These are phyloP conservation scores for Asarcornis scutulata DNA, from an alignment of 2,113 vertebrate genomes.

Conservation along the genomic window DNA sequence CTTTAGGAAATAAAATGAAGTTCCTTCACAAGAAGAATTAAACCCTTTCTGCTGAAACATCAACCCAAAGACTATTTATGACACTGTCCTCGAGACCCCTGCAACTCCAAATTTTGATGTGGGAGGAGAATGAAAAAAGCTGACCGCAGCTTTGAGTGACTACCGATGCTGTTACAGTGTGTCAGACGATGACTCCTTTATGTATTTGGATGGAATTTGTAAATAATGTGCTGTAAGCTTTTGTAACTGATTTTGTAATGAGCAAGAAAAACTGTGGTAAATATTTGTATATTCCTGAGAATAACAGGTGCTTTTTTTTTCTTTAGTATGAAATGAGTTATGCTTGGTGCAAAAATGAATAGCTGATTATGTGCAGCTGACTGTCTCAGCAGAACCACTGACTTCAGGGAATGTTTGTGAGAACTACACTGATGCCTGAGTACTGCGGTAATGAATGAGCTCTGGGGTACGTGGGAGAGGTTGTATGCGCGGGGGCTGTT, in stretches of 20 bases:
- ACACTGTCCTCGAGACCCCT: background rate
- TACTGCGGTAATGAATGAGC: constrained; percentile 64
- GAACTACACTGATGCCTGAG: constrained; percentile 51
- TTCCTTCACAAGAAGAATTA: constrained; percentile 99
- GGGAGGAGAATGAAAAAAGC: background rate
- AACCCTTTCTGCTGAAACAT: constrained; percentile 39
- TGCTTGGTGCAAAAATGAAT: constrained; percentile 78
- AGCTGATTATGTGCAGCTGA: constrained; percentile 83
- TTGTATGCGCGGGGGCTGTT: constrained; percentile 42
- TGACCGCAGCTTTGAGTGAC: background rate
- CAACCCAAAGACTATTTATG: background rate
- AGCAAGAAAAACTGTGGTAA: constrained; percentile 82
- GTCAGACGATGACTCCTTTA: background rate
- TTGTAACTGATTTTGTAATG: constrained; percentile 79
- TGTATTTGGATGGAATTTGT: constrained; percentile 72
- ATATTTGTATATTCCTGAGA: constrained; percentile 85
- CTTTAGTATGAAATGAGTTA: constrained; percentile 69
- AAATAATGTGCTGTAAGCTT: constrained; percentile 84
- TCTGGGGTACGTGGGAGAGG: constrained; percentile 12
- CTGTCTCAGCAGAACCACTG: constrained; percentile 88
- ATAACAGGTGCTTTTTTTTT: constrained; percentile 73
- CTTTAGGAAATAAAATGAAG: constrained; percentile 96
- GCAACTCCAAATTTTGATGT: background rate
- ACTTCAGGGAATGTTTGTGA: constrained; percentile 68
- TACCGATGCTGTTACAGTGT: background rate